Evolutionary conservation across 2,888 invertebrate genomes (phyloP), one percentile per base, ranked within the genome.

Genomic region (Dione vanillae): DNA sequence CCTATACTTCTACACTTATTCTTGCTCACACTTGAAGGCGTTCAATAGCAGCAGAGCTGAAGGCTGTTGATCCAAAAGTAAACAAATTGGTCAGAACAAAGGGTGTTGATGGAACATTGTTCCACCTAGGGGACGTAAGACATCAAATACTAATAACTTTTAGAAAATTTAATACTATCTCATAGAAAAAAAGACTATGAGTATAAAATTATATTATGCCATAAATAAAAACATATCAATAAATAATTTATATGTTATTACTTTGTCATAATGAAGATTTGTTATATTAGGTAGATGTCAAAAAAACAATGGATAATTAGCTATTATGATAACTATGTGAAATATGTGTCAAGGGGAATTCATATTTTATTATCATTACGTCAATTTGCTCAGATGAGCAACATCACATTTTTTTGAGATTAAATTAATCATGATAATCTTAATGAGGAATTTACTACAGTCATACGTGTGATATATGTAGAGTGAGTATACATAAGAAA

Each of bases 401-500:
- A 51, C 35, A 71, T 68, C 74, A 69, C 71, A 58, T 68, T 74
- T 78, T 77, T 76, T 76, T 40, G 59, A 71, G 77, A 78, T 72
- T 72, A 75, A 75, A 74, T 76, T 72, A 68, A 78, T 76, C 73
- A 67, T 70, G 71, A 73, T 77, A 74, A 73, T 65, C 49, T 71
- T 62, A 47, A 41, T 65, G 10, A 59, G 16, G 62, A 62, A 67
- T 67, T 67, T 54, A n/a, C n/a, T 54, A 45, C 12, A 20, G n/a
- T 37, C 51, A 62, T 20, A 1, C n/a, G 35, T 35, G 37, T 52
- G 49, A 70, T 47, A 62, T 62, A 10, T 64, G 62, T 52, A 45
- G 51, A 41, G n/a, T n/a, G n/a, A n/a, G n/a, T n/a, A 62, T 40
- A 40, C 12, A 11, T 52, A 10, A 59, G 59, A 65, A 65, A 65